Evolutionary conservation across 2,113 vertebrate species (phyloP).

Genomic region (Sander lucioperca): DNA sequence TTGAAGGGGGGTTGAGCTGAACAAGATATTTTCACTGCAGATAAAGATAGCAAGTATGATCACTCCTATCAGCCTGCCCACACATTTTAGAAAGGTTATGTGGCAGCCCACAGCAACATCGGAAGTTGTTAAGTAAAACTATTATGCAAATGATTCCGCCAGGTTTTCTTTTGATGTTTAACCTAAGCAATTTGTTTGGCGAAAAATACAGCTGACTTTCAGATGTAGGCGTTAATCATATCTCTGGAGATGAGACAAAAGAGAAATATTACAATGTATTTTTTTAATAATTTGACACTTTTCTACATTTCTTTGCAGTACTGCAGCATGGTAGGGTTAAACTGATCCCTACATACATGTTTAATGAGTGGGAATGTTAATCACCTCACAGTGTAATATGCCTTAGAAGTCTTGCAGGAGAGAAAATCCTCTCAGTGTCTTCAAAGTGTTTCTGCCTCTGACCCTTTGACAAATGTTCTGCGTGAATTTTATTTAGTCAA

Average conservation of each 20-base stretch:
- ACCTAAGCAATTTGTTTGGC: constrained; percentile 32
- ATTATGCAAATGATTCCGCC: constrained; percentile 34
- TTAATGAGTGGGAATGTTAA: constrained; percentile 80
- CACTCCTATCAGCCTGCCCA: constrained; percentile 21
- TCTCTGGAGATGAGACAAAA: constrained; percentile 21
- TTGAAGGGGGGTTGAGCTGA: neutral
- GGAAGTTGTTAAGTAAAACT: constrained; percentile 47
- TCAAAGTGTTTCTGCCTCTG: constrained; percentile 76
- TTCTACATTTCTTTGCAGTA: neutral
- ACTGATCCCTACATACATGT: constrained; percentile 68
- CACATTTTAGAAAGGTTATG: constrained; percentile 35
- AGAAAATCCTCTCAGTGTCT: constrained; percentile 78
- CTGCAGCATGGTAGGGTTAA: neutral
- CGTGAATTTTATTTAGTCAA: constrained; percentile 10
- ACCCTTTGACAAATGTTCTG: neutral
- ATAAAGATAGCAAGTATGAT: constrained; percentile 21
- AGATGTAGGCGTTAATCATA: constrained; percentile 15
- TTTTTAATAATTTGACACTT: constrained; percentile 9
- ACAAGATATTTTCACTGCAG: neutral
- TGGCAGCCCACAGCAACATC: constrained; percentile 33
- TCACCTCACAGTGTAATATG: constrained; percentile 75
- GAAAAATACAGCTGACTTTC: constrained; percentile 22
- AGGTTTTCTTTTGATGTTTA: constrained; percentile 48
- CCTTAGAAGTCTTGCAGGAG: constrained; percentile 74
- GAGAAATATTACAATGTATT: constrained; percentile 12